A percentile compares a stretch with the other conserved stretches of the same genome.
These are phyloP conservation scores for Megaceryle alcyon DNA, from an alignment of 2,797 vertebrate genomes.

Conservation along the genomic window DNA sequence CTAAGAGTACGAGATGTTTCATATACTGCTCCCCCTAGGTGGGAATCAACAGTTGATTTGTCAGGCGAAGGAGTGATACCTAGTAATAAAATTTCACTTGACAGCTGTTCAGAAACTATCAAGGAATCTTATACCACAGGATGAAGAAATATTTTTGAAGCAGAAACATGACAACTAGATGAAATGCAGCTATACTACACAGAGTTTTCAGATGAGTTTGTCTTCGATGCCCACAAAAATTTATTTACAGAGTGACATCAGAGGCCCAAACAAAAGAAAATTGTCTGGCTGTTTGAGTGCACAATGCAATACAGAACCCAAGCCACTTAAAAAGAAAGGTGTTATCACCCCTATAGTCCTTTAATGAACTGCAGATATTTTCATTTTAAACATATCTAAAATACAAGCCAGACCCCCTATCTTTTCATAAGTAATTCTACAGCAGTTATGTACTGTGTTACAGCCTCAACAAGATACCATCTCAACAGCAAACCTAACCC, in stretches of 20 bases:
- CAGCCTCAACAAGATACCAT: not conserved
- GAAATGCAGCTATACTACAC: slow-evolving; percentile 1
- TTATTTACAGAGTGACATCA: not conserved
- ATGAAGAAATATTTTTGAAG: slow-evolving; percentile 45
- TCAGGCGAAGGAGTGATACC: not conserved
- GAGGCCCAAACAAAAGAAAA: not conserved
- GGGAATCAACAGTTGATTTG: slow-evolving; percentile 36
- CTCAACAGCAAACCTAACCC: not conserved
- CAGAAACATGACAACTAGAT: slow-evolving; percentile 35
- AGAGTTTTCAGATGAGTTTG: slow-evolving; percentile 5
- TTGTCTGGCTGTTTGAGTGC: not conserved
- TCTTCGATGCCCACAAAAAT: not conserved
- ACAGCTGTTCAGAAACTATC: slow-evolving; percentile 51
- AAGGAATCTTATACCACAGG: not conserved
- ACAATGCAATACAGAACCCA: not conserved
- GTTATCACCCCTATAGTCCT: not conserved
- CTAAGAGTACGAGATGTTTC: not conserved
- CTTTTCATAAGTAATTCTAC: not conserved
- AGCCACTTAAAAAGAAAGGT: not conserved
- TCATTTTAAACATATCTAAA: not conserved
- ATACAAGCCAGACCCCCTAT: not conserved
- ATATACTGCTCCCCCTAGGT: not conserved
- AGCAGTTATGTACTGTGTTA: not conserved
- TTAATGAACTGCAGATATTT: not conserved
- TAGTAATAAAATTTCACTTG: slow-evolving; percentile 59